A percentile compares a stretch with the other conserved stretches of the same genome.
Conservation (phyloP, 2,888 invertebrate species). For the Caenorhabditis angaria region DNA sequence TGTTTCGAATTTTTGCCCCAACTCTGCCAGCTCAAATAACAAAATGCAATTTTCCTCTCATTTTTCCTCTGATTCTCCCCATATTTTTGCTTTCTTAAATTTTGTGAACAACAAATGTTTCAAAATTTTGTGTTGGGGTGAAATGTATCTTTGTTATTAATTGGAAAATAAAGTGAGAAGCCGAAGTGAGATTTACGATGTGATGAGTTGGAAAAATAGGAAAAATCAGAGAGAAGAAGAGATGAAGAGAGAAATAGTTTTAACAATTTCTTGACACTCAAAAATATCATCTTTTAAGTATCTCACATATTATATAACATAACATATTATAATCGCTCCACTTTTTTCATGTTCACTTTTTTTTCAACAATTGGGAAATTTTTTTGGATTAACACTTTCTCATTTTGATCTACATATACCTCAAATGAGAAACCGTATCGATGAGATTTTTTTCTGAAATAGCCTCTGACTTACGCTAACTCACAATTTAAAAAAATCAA, state of each 20-base stretch:
- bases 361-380: background rate
- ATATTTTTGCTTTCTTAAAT: background rate
- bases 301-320: background rate
- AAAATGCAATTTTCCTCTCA: too few relatives aligned
- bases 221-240: background rate
- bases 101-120: background rate
- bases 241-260: background rate
- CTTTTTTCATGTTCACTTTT: slow-evolving; percentile 1
- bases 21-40: too few relatives aligned
- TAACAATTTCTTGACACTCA: background rate
- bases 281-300: background rate
- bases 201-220: slow-evolving; percentile 8
- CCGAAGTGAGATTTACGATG: slow-evolving; percentile 43
- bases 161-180: slow-evolving; percentile 4
- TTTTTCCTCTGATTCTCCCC: background rate
- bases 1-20: background rate
- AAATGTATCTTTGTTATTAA: slow-evolving; percentile 4
- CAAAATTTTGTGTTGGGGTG: background rate
- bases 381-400: background rate
- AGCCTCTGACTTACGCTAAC: too few relatives aligned
- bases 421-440: too few relatives aligned
- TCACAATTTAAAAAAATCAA: too few relatives aligned
- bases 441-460: background rate
- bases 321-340: too few relatives aligned
- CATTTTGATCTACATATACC: too few relatives aligned